Evolutionary conservation across 1,140 invertebrate genomes (phyloP).

Genomic region (Drosophila simulans): DNA sequence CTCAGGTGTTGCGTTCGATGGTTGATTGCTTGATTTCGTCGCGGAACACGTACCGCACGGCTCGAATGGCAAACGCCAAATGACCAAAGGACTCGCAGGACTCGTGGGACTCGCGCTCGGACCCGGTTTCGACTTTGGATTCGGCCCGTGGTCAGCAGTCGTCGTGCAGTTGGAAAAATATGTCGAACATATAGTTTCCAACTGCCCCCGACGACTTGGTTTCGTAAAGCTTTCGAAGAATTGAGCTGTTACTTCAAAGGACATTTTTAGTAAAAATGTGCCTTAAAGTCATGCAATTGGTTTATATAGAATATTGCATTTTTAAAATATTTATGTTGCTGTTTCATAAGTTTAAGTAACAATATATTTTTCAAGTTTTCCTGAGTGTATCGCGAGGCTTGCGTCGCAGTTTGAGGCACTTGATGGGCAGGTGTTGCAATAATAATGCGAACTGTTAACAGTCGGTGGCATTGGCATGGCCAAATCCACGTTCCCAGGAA

Average conservation of each 20-base stretch:
- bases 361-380: background rate
- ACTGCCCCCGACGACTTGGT: background rate
- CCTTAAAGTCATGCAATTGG: too few species aligned
- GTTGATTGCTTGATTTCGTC: conserved; percentile 12
- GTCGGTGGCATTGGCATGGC: conserved; percentile 18
- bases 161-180: conserved; percentile 14
- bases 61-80: conserved; percentile 76
- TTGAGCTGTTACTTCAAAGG: background rate
- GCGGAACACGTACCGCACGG: conserved; percentile 69
- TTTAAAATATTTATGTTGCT: too few species aligned
- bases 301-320: too few species aligned
- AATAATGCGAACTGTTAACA: conserved; percentile 53
- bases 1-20: conserved; percentile 30
- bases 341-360: too few species aligned
- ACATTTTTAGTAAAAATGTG: too few species aligned
- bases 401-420: background rate
- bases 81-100: conserved; percentile 59
- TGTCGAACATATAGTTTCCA: background rate
- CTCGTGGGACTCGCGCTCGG: conserved; percentile 34
- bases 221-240: background rate
- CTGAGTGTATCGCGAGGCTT: background rate
- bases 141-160: conserved; percentile 45
- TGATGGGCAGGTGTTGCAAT: conserved; percentile 44
- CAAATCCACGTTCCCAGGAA: conserved; percentile 38
- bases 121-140: conserved; percentile 22